phyloP scores from a whole-genome alignment of 2,113 vertebrate species.

The Uropsilus gracilis region DNA sequence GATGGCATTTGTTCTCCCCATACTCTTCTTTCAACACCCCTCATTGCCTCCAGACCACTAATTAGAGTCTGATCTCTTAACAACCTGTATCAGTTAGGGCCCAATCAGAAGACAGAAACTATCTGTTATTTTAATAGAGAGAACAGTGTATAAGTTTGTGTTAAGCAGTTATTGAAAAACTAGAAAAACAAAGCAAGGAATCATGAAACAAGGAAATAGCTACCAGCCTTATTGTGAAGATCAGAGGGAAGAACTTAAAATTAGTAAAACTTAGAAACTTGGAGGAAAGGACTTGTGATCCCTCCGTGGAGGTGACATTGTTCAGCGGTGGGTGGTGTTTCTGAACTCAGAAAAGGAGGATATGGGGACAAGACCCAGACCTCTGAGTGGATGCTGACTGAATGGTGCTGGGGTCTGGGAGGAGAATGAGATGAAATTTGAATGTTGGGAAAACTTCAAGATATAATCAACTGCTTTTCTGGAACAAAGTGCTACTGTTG shows the following conservation, averaged over 20 bases:
- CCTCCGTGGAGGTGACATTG: neutral
- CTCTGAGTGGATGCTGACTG: neutral
- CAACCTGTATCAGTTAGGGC: neutral
- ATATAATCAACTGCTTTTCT: neutral
- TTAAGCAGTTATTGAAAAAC: neutral
- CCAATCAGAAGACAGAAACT: neutral
- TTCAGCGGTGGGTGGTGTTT: neutral
- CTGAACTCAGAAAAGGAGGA: neutral
- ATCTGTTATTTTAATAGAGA: neutral
- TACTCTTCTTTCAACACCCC: too few species aligned
- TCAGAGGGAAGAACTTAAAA: neutral
- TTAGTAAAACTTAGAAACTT: neutral
- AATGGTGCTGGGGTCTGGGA: neutral
- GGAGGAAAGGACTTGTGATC: neutral
- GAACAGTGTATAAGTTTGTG: neutral
- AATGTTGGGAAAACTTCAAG: neutral
- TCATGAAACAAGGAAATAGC: neutral
- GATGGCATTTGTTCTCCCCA: too few species aligned
- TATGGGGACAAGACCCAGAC: neutral
- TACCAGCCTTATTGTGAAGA: neutral
- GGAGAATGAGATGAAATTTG: neutral
- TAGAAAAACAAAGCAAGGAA: neutral
- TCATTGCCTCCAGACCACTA: neutral
- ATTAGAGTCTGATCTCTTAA: neutral
- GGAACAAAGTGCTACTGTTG: neutral